phyloP scores from a whole-genome alignment of 2,888 invertebrate genomes.

The Eristalinus sepulchralis region DNA sequence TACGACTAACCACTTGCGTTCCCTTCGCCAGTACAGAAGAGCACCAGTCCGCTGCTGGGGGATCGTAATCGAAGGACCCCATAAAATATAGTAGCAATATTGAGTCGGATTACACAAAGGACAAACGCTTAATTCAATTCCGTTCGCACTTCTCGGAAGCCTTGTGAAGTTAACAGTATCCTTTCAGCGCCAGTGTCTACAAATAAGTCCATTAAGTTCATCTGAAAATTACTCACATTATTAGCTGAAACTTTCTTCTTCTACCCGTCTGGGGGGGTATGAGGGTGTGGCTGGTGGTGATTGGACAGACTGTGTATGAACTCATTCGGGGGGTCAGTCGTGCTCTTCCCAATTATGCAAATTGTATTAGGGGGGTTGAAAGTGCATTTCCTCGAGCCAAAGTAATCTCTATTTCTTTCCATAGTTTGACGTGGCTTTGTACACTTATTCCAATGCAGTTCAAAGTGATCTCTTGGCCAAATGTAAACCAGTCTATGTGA shows the following conservation, averaged over 20 bases:
- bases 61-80: background rate
- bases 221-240: background rate
- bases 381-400: no score
- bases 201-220: background rate
- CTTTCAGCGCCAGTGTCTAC: background rate
- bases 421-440: no score
- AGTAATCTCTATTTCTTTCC: no score
- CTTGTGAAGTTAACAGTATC: background rate
- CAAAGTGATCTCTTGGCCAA: no score
- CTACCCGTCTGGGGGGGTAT: background rate
- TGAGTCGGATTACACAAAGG: slow-evolving; percentile 15
- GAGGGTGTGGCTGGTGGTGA: background rate
- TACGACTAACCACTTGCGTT: background rate
- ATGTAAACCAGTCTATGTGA: no score
- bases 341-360: no score
- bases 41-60: background rate
- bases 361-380: no score
- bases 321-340: background rate
- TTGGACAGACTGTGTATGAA: background rate
- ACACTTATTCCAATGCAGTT: no score
- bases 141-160: background rate
- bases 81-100: slow-evolving; percentile 11
- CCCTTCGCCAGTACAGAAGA: background rate
- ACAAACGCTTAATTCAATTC: background rate
- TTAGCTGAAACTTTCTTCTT: background rate